A percentile compares a stretch with the other conserved stretches of the same genome.
These are phyloP conservation scores for Sphenopsis melanotis DNA, from an alignment of 2,797 vertebrate genomes.

Conservation along the genomic window DNA sequence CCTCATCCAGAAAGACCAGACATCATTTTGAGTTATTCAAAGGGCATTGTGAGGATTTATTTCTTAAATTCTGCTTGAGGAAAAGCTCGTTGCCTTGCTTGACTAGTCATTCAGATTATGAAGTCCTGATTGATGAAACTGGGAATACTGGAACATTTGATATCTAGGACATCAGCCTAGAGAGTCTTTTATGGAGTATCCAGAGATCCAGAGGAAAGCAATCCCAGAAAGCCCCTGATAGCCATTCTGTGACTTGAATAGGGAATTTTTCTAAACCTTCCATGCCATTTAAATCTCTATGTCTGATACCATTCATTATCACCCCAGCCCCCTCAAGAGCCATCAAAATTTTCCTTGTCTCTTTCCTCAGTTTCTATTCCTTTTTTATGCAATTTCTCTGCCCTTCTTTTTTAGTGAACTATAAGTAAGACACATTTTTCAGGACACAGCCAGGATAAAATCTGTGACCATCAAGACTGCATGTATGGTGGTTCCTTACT, in stretches of 20 bases:
- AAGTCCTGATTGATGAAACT: neutral
- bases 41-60: neutral
- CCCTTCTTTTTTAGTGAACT: neutral
- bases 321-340: neutral
- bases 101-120: neutral
- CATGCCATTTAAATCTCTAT: neutral
- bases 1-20: neutral
- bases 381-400: neutral
- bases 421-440: neutral
- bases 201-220: neutral
- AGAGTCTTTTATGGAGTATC: neutral
- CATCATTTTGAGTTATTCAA: neutral
- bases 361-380: neutral
- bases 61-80: neutral
- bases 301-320: neutral
- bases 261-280: neutral
- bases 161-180: neutral
- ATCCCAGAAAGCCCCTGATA: fast-evolving
- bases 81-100: neutral
- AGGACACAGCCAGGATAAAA: neutral
- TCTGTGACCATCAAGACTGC: neutral
- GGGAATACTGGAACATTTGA: neutral
- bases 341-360: neutral
- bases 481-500: neutral
- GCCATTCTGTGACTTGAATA: neutral